Evolutionary conservation across 2,888 invertebrate species (phyloP), one percentile per base, ranked within the genome.

Genomic region (Melinopterus prodromus): DNA sequence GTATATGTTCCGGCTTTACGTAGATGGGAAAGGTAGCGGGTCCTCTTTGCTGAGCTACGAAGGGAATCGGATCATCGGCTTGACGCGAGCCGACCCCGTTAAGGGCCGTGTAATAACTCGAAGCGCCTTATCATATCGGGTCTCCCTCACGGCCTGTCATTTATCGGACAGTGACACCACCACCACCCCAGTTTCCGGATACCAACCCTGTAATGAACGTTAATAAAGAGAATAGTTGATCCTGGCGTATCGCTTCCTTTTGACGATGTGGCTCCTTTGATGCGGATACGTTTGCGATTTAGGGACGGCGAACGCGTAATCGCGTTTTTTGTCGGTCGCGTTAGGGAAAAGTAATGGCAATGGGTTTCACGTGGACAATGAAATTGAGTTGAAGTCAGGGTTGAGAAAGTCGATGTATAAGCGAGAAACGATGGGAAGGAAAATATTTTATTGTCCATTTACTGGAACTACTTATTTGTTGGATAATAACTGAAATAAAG

Each of bases 41-140:
- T 53, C 53, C 53, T 53, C 9, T 53, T 12, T 53, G 1, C 53
- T 53, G 7, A 53, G 53, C 53, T 6, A 12, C 53, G 9, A 6
- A 53, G 53, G 53, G 53, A 53, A 53, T 53, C 53, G 53, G 53
- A 53, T 53, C 53, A 53, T 53, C 53, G 53, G 53, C 7, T 53
- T 53, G 53, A 53, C 53, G 53, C 53, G 53, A 4, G 53, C 53
- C 53, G 53, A 53, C 53, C 53, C 53, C 53, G 53, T 53, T 53
- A 53, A 53, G 53, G 53, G 53, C 53, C 53, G 53, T 53, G 53
- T 53, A 53, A 53, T 53, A 53, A 53, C 53, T 53, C 53, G 53
- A 53, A 53, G 53, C 9, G 53, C 53, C 53, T 53, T 53, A 53
- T 53, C 53, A 53, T 53, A 53, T 53, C 53, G 53, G 53, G 53